Evolutionary conservation across 2,888 invertebrate species (phyloP), one percentile per base, ranked within the genome.

Genomic region (Apamea sordens): DNA sequence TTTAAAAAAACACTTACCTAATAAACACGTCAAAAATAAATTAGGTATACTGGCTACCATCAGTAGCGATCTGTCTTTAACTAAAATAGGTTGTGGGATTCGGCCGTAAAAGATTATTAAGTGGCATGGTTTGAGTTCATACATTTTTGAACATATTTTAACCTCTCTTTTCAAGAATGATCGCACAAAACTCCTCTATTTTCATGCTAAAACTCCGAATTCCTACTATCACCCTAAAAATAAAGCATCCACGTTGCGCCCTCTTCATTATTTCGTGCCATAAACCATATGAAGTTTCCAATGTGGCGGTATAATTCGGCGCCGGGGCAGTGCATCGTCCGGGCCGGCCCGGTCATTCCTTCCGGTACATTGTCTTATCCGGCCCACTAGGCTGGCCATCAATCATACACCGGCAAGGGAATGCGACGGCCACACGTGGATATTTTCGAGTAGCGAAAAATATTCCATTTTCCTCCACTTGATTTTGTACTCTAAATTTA

Each of bases 361-460:
- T 95, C 94, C 94, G 93, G 94, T 90, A 93, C 94, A 94, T 95
- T 95, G 95, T 95, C 94, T 95, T 93, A 93, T 93, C 94, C 95
- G 93, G 92, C 80, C 90, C 89, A 89, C 89, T 88, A 89, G 89
- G 87, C 85, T 89, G 89, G 89, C 87, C 91, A 94, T 95, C 94
- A 92, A 93, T 93, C 93, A 93, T 93, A 88, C 77, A 76, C 84
- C 83, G 90, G 87, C 82, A 82, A 82, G 82, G 84, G 88, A 89
- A 85, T 85, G 85, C 80, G 88, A 86, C 86, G 86, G 86, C 88
- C 81, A 88, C 86, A 87, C 86, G 76, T 84, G 70, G 78, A 85
- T 83, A 89, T 90, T 86, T 89, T 88, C 86, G 85, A 85, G 85
- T 83, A 83, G 77, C 73, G 86, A 88, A 89, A 88, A 89, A 89